These are phyloP conservation scores for Plectrocnemia conspersa DNA, from an alignment of 1,140 invertebrate genomes.

Conservation along the genomic window DNA sequence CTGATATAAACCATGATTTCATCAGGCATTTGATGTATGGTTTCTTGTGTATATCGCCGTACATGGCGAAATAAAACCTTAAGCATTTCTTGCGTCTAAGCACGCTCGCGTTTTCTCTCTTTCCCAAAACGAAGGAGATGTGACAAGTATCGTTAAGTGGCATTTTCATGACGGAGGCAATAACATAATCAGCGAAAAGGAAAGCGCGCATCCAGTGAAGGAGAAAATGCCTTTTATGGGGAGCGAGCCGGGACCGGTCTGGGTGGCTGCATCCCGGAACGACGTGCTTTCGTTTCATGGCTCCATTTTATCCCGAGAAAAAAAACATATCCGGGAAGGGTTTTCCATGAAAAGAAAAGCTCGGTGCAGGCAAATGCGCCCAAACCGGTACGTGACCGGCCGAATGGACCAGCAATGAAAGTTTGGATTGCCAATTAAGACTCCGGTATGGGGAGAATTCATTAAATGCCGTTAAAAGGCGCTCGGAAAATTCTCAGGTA, in stretches of 20 bases:
- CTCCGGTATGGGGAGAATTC: not conserved
- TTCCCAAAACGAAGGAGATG: no score
- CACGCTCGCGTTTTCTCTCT: no score
- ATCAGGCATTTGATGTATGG: no score
- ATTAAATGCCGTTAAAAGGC: slow-evolving; percentile 18
- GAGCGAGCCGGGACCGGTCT: slow-evolving; percentile 8
- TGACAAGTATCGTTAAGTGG: slow-evolving; percentile 6
- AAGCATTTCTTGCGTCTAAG: no score
- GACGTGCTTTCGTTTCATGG: slow-evolving; percentile 21
- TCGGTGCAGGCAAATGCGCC: no score
- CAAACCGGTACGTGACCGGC: slow-evolving; percentile 25
- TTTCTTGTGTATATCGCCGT: no score
- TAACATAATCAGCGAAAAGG: slow-evolving; percentile 28
- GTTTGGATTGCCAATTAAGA: slow-evolving; percentile 34
- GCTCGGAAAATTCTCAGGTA: slow-evolving; percentile 20
- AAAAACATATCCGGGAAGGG: not conserved
- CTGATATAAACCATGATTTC: no score
- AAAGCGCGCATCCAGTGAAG: slow-evolving; percentile 4
- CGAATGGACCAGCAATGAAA: no score
- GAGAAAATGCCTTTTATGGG: slow-evolving; percentile 20
- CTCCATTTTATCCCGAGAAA: slow-evolving; percentile 12
- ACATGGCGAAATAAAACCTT: no score
- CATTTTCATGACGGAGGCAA: slow-evolving; percentile 20
- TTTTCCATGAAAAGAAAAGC: no score
- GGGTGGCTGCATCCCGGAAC: slow-evolving; percentile 14